These are phyloP conservation scores for Parotocinclus haroldoi DNA, from an alignment of 2,797 vertebrate genomes.

Conservation along the genomic window DNA sequence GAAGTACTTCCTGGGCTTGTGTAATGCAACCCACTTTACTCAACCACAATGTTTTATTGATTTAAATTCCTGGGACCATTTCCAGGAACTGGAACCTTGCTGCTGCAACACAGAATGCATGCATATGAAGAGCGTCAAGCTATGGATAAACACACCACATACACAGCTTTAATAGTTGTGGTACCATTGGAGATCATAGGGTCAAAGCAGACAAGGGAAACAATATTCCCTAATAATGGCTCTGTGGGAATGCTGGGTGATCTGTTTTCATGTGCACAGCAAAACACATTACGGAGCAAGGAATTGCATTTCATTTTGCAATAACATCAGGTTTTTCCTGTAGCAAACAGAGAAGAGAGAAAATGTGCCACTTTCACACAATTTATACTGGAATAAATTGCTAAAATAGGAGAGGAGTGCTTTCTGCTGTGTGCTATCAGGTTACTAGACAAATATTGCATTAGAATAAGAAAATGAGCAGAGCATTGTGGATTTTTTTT, in stretches of 20 bases:
- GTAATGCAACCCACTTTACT: conserved; percentile 58
- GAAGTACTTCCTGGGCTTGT: conserved; percentile 44
- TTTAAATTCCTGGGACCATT: conserved; percentile 9
- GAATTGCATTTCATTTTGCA: conserved; percentile 59
- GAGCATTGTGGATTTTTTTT: no score
- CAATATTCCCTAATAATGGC: conserved; percentile 50
- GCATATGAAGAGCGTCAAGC: no score
- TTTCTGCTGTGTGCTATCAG: conserved; percentile 17
- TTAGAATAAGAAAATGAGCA: background rate
- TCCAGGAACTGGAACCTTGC: background rate
- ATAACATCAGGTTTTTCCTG: conserved; percentile 54
- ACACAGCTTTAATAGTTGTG: no score
- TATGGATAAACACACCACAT: no score
- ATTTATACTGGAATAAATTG: conserved; percentile 42
- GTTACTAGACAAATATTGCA: conserved; percentile 10
- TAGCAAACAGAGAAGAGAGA: conserved; percentile 41
- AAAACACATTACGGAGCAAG: conserved; percentile 41
- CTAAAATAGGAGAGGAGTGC: conserved; percentile 28
- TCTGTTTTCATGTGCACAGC: conserved; percentile 54
- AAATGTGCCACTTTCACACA: conserved; percentile 48
- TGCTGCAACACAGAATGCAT: no score
- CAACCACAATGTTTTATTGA: conserved; percentile 44
- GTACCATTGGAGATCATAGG: no score
- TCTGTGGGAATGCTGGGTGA: conserved; percentile 45
- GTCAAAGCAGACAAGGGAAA: no score